Evolutionary conservation across 2,113 vertebrate genomes (phyloP).

Genomic region (Zosterops borbonicus): DNA sequence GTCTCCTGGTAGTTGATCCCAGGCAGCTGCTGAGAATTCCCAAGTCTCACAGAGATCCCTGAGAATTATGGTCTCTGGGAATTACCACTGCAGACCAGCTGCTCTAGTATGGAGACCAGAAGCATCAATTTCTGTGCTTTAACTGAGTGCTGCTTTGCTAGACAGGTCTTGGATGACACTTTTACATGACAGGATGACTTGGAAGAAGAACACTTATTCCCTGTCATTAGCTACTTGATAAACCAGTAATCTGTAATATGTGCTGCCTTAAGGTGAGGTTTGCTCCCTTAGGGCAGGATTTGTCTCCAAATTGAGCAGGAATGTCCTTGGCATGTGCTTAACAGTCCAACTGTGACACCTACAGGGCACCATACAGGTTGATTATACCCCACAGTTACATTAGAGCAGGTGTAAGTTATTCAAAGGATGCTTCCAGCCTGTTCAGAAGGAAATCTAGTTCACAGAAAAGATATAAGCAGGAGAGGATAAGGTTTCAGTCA

Average conservation of each 20-base stretch:
- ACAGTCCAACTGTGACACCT: background rate
- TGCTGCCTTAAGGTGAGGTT: background rate
- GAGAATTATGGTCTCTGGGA: background rate
- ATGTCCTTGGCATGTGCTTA: background rate
- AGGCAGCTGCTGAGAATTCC: background rate
- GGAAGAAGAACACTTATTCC: background rate
- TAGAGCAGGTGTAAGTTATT: background rate
- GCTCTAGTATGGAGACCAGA: background rate
- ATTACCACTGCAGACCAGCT: background rate
- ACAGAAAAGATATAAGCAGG: background rate
- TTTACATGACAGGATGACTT: background rate
- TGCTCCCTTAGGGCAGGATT: background rate
- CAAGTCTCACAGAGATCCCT: background rate
- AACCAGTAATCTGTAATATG: background rate
- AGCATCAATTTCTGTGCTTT: background rate
- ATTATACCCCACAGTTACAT: background rate
- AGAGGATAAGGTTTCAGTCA: background rate
- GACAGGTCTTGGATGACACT: background rate
- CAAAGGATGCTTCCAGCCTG: background rate
- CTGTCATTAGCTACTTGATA: background rate
- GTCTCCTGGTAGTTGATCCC: background rate
- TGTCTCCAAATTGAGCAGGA: background rate
- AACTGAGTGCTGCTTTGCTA: background rate
- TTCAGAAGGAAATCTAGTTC: background rate
- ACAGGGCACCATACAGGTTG: background rate